These are phyloP conservation scores for Lerema accius DNA, from an alignment of 1,140 invertebrate species.

Conservation along the genomic window DNA sequence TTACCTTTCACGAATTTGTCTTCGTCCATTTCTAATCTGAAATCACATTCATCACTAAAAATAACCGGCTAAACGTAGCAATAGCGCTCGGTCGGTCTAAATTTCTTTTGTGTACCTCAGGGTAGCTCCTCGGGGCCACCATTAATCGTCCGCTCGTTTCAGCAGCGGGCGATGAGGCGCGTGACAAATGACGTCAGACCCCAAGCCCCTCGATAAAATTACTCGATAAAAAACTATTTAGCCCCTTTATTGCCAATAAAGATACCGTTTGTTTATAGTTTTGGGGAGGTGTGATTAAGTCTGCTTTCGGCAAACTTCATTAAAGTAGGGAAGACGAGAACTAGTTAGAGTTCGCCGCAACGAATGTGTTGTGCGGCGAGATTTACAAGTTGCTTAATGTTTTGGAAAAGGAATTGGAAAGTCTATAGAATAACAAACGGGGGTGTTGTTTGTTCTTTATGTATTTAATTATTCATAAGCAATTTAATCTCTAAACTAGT, in stretches of 20 bases:
- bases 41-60: conserved; percentile 35
- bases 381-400: conserved; percentile 32
- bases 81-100: conserved; percentile 25
- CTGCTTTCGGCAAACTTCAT: conserved; percentile 35
- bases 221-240: conserved; percentile 62
- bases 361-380: conserved; percentile 29
- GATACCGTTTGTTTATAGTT: conserved; percentile 53
- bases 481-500: neutral
- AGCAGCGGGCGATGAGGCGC: conserved; percentile 39
- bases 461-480: conserved; percentile 9
- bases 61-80: conserved; percentile 33
- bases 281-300: conserved; percentile 43
- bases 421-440: conserved; percentile 14
- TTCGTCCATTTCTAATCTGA: conserved; percentile 30
- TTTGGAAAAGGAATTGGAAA: conserved; percentile 29
- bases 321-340: conserved; percentile 32
- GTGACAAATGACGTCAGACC: conserved; percentile 54
- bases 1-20: conserved; percentile 32
- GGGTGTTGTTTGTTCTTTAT: conserved; percentile 12
- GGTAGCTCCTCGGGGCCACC: conserved; percentile 23
- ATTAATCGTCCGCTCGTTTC: conserved; percentile 42
- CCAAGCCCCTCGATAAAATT: conserved; percentile 36
- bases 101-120: conserved; percentile 33
- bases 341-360: conserved; percentile 34
- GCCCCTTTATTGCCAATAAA: conserved; percentile 57